Conservation (phyloP, 2,113 vertebrate species). For the Atractosteus spatula region DNA sequence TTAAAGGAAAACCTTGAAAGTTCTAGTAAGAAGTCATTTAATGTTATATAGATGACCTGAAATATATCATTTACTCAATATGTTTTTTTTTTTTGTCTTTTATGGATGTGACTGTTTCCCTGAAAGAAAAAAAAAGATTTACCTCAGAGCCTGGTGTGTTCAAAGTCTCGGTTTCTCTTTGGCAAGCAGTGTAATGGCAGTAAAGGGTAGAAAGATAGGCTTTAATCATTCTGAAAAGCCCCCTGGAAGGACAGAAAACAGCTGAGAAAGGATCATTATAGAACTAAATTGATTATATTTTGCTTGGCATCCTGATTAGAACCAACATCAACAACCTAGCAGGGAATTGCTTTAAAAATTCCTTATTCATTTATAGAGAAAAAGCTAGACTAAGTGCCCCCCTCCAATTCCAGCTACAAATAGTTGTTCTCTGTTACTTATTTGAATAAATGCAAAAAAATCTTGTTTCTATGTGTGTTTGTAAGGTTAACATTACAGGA, state of each 20-base stretch:
- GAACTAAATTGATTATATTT: slow-evolving; percentile 10
- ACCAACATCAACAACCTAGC: background rate
- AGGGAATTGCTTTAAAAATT: background rate
- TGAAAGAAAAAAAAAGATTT: background rate
- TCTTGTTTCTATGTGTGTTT: background rate
- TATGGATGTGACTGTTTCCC: background rate
- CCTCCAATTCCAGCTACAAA: slow-evolving; percentile 16
- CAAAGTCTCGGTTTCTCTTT: background rate
- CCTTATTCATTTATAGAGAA: background rate
- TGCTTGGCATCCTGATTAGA: background rate
- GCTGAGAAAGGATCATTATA: slow-evolving; percentile 2
- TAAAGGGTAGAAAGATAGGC: background rate
- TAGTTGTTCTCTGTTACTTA: slow-evolving; percentile 27
- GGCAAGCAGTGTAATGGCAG: background rate
- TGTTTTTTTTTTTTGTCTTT: background rate
- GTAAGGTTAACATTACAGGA: background rate
- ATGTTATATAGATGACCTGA: background rate
- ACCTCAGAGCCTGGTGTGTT: background rate
- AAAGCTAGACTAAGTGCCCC: background rate
- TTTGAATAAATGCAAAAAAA: slow-evolving; percentile 18
- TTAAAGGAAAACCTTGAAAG: background rate
- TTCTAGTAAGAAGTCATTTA: background rate
- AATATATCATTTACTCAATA: background rate
- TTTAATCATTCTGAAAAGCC: slow-evolving; percentile 10
- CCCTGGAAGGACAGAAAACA: slow-evolving; percentile 13